Evolutionary conservation across 1,140 invertebrate species (phyloP), one percentile per base, ranked within the genome.

Genomic region (Ooceraea biroi): DNA sequence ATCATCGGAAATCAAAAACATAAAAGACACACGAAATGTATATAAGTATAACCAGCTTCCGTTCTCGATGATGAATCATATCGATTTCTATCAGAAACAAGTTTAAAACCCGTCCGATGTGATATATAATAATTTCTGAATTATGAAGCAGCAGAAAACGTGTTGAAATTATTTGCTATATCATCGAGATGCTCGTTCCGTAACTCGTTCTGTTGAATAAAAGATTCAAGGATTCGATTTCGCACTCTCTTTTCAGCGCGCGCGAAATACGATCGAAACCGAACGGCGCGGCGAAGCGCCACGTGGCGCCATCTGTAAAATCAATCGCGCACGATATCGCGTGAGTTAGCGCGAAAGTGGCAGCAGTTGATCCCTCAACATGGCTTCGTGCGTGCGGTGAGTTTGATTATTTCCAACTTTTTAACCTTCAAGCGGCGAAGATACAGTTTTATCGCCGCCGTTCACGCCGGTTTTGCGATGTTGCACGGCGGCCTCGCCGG

Each of bases 371-470:
- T 63, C 78, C 57, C 71, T 73, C 90, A 92, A 90, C 89, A 92
- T 92, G 90, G 90, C 91, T 74, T 85, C 90, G 58, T 88, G 80
- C 44, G 63, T 90, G 77, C 87, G 89, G 90, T 92, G 69, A 91
- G 91, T 88, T 68, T 73, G 78, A 71, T 84, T 86, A 85, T 69
- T 83, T 86, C 80, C 78, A 27, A 50, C 66, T 71, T 83, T 87
- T 87, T 82, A 88, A 87, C 71, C 74, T 85, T 87, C n/a, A 83
- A 19, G 52, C 63, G 50, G 44, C 4, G n/a, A 58, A 84, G 5
- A 17, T 76, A 83, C 25, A 36, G 58, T 41, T 68, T 71, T 27
- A 27, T 77, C 36, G 19, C 30, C 11, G 1, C 7, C 36, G 11
- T 58, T 25, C 14, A 19, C 36, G 36, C 27, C n/a, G 57, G 12